phyloP scores from a whole-genome alignment of 2,888 invertebrate genomes.

The Gastracanthus pulcherrimus region DNA sequence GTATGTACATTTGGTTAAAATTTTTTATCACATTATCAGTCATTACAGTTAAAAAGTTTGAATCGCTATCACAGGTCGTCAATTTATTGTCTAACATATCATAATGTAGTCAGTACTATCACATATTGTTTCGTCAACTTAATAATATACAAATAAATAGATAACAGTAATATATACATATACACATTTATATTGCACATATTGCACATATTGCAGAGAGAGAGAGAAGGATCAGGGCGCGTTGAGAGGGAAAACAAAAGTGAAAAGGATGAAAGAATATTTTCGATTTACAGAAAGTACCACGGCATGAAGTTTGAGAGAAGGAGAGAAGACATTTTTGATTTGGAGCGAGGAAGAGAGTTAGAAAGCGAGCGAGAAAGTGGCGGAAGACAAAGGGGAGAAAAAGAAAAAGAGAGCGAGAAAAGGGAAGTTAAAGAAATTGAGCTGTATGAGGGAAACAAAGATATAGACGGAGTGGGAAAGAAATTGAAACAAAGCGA shows the following conservation, averaged over 20 bases:
- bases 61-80: too few species aligned
- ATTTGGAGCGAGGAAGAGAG: neutral
- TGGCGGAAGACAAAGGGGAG: neutral
- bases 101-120: too few species aligned
- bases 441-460: neutral
- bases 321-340: slow-evolving; percentile 7
- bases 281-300: slow-evolving; percentile 22
- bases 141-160: too few species aligned
- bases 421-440: slow-evolving; percentile 14
- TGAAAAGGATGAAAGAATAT: slow-evolving; percentile 14
- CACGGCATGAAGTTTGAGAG: neutral
- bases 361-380: neutral
- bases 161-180: too few species aligned
- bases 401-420: neutral
- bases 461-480: neutral
- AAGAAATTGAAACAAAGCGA: slow-evolving; percentile 15
- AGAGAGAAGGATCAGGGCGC: too few species aligned
- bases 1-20: too few species aligned
- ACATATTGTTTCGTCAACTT: too few species aligned
- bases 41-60: too few species aligned
- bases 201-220: neutral
- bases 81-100: too few species aligned
- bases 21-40: too few species aligned
- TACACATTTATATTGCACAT: too few species aligned
- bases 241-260: neutral